Evolutionary conservation across 2,113 vertebrate genomes (phyloP), one percentile per base, ranked within the genome.

Genomic region (Spea bombifrons): DNA sequence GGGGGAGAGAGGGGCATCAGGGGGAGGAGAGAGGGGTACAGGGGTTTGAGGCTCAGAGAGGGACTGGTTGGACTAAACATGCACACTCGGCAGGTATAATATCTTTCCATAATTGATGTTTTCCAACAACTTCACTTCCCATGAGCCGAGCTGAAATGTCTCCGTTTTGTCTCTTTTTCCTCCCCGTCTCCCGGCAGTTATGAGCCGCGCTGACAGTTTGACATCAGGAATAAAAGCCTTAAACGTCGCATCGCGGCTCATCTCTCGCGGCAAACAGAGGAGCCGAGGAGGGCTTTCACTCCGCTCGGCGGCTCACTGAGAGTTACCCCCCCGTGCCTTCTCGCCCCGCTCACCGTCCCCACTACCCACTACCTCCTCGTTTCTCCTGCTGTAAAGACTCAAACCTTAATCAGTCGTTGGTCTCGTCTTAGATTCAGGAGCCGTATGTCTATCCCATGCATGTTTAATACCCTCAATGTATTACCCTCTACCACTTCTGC

Each of bases 241-340:
- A 90, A 92, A 91, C 89, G 89, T 88, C 88, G 92, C 90, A 89
- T 91, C 90, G 88, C 90, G 89, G 94, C 95, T 96, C 93, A 96
- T 94, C 93, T 93, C 87, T 86, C 84, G 90, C 93, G 93, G 93
- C 95, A 96, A 90, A 92, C 90, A 91, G 89, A 87, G 92, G 93
- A 92, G 92, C 90, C 90, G 90, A 92, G 89, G 86, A 93, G 92
- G 94, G 93, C 88, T 91, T 90, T 95, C 91, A 93, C 92, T 93
- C 92, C 90, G 91, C 89, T 90, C 91, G 91, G 92, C 93, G 94
- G 86, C 89, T 88, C 87, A 72, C 85, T 85, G 70, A 47, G 81
- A 81, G 64, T 46, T 61, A 47, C 15, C 75, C 66, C 0, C 55
- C 75, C 84, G 71, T 68, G 75, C 76, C 68, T 64, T 46, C 81